Conservation (phyloP, 2,113 vertebrate genomes). For the Clarias macrocephalus region DNA sequence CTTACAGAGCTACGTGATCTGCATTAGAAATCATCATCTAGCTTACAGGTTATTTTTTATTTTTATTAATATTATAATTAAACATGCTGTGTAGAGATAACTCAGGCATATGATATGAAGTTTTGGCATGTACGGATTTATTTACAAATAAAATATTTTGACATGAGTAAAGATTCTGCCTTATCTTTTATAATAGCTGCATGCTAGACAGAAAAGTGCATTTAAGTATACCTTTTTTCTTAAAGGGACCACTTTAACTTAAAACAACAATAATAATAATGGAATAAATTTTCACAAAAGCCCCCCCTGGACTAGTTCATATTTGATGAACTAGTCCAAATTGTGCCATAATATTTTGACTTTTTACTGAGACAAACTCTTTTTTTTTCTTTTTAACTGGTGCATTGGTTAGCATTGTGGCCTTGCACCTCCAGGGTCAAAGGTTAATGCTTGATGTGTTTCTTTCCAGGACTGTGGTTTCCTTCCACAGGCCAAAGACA, state of each 20-base stretch:
- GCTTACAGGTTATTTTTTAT: not conserved
- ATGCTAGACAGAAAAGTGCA: not conserved
- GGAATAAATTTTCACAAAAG: not conserved
- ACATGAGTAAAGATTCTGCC: not conserved
- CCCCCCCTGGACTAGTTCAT: too few relatives aligned
- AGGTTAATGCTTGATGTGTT: too few relatives aligned
- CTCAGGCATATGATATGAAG: not conserved
- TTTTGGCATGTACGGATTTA: not conserved
- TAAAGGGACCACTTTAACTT: not conserved
- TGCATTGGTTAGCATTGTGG: too few relatives aligned
- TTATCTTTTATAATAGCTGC: not conserved
- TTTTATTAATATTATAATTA: not conserved
- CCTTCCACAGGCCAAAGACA: too few relatives aligned
- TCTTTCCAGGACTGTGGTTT: too few relatives aligned
- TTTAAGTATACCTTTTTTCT: too few relatives aligned
- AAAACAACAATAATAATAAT: not conserved
- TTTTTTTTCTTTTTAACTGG: not conserved
- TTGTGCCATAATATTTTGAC: not conserved
- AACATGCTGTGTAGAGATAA: not conserved
- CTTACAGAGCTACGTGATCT: not conserved
- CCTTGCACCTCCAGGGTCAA: too few relatives aligned
- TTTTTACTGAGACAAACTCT: not conserved
- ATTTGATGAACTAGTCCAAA: not conserved
- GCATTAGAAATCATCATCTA: not conserved
- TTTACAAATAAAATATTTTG: constrained; percentile 11